Percentiles rank a stretch among this genome's conserved stretches.
Evolutionary conservation across 2,113 vertebrate genomes (phyloP).

Genomic region (Calonectris borealis): DNA sequence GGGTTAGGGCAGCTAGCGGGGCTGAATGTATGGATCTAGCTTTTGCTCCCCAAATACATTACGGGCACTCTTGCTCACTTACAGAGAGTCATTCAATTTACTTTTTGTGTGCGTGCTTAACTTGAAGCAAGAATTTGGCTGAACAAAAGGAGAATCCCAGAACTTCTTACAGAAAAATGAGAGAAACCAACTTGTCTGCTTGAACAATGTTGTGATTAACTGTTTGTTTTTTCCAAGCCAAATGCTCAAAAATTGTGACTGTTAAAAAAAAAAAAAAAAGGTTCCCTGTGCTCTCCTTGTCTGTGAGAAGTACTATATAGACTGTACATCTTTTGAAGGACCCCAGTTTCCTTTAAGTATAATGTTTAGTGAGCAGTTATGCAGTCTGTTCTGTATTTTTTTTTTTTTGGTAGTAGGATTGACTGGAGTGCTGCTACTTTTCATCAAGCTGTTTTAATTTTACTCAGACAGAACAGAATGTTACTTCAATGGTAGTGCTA

Average conservation of each 20-base stretch:
- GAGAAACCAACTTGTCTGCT: background rate
- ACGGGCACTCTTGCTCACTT: background rate
- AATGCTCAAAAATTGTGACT: background rate
- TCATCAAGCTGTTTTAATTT: background rate
- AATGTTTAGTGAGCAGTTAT: background rate
- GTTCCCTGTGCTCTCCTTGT: background rate
- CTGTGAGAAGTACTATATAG: background rate
- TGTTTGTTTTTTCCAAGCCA: background rate
- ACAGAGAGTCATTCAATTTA: background rate
- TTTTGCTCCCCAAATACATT: background rate
- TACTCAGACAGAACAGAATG: conserved; percentile 2
- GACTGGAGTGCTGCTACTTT: background rate
- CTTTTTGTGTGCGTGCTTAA: background rate
- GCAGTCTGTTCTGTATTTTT: background rate
- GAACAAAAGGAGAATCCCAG: background rate
- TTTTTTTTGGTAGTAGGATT: background rate
- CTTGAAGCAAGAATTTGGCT: background rate
- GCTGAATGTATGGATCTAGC: background rate
- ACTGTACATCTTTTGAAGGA: background rate
- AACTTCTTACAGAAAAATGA: background rate
- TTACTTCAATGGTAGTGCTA: background rate
- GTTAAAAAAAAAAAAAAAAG: background rate
- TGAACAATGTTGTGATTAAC: background rate
- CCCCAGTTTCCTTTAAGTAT: background rate
- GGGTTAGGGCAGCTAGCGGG: background rate